A percentile compares a stretch with the other conserved stretches of the same genome.
These are phyloP conservation scores for Indicator indicator DNA, from an alignment of 2,113 vertebrate genomes.

Conservation along the genomic window DNA sequence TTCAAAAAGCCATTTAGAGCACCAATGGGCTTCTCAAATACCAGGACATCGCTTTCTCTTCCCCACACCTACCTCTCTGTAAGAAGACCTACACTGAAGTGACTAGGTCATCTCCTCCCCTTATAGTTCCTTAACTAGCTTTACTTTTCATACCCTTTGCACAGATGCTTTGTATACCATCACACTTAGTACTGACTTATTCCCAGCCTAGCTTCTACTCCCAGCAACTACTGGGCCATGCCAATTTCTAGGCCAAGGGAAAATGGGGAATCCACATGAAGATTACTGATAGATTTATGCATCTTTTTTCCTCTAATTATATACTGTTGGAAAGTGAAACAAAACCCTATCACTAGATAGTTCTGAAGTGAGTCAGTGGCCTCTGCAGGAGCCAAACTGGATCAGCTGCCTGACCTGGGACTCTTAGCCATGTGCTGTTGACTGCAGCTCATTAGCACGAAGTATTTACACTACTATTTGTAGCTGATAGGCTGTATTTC, in stretches of 20 bases:
- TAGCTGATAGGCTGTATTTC: slow-evolving; percentile 36
- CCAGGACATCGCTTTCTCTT: background rate
- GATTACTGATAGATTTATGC: background rate
- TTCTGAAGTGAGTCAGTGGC: slow-evolving; percentile 1
- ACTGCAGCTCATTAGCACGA: slow-evolving; percentile 36
- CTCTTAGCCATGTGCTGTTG: background rate
- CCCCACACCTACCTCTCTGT: background rate
- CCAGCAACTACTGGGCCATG: background rate
- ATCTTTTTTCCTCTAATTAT: background rate
- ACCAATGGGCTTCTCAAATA: background rate
- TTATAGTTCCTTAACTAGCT: background rate
- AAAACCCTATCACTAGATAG: background rate
- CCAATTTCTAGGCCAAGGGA: background rate
- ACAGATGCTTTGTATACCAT: background rate
- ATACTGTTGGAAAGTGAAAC: background rate
- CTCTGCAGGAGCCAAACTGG: slow-evolving; percentile 9
- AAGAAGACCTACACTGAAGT: background rate
- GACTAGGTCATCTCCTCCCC: background rate
- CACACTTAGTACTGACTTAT: background rate
- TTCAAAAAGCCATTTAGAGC: background rate
- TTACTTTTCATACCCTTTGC: background rate
- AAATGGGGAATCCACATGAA: background rate
- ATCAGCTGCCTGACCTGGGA: background rate
- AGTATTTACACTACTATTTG: slow-evolving; percentile 41
- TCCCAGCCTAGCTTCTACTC: background rate